Percentiles rank a stretch among this genome's conserved stretches.
Evolutionary conservation across 2,888 invertebrate genomes (phyloP).

Genomic region (Tachina fera): DNA sequence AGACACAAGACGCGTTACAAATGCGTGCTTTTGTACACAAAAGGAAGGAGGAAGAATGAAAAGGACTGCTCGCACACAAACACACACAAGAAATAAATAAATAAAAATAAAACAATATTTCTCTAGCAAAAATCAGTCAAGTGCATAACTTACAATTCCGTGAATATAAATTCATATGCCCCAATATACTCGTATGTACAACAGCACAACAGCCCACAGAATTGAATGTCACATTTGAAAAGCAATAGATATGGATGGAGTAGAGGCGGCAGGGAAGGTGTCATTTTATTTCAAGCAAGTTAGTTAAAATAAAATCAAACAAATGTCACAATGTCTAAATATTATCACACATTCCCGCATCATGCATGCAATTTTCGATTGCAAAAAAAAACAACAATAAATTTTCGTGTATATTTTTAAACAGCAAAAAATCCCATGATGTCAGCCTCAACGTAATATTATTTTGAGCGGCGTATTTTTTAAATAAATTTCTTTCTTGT

Average conservation of each 20-base stretch:
- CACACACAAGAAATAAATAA: too few species aligned
- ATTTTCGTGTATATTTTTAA: slow-evolving; percentile 63
- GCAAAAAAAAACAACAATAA: slow-evolving; percentile 54
- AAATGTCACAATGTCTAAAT: slow-evolving; percentile 70
- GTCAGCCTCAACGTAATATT: slow-evolving; percentile 81
- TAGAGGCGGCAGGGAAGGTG: neutral
- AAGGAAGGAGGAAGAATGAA: neutral
- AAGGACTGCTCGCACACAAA: neutral
- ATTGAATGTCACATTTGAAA: slow-evolving; percentile 8
- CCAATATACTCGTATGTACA: neutral
- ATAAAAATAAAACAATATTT: slow-evolving; percentile 37
- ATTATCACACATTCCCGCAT: slow-evolving; percentile 68
- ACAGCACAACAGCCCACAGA: slow-evolving; percentile 15
- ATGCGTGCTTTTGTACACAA: slow-evolving; percentile 67
- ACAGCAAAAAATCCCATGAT: slow-evolving; percentile 79
- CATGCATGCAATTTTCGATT: slow-evolving; percentile 69
- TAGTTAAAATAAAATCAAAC: slow-evolving; percentile 61
- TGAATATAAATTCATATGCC: slow-evolving; percentile 77
- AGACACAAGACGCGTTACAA: slow-evolving; percentile 53
- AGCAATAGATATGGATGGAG: neutral
- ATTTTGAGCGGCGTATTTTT: slow-evolving; percentile 49
- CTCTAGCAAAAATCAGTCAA: slow-evolving; percentile 77
- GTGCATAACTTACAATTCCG: slow-evolving; percentile 81
- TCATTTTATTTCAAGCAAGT: slow-evolving; percentile 20
- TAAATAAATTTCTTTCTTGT: slow-evolving; percentile 10